Evolutionary conservation across 2,797 vertebrate species (phyloP), one percentile per base, ranked within the genome.

Genomic region (Pteropus rufus): DNA sequence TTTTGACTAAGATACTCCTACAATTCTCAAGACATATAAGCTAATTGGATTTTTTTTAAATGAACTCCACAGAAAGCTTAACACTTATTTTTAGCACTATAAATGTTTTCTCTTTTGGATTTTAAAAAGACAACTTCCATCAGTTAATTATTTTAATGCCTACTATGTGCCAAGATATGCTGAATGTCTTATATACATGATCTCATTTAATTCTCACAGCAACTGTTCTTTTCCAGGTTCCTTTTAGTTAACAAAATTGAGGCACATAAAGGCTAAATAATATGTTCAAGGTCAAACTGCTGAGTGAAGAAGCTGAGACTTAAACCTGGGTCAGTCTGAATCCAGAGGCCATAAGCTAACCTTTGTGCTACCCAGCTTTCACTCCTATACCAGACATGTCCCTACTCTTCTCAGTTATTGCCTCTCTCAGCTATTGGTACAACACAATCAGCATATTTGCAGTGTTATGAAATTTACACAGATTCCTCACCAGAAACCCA

Each of bases 1-100:
- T 97, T 98, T 96, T 98, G 95, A 97, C 93, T 49, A 65, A 93
- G 96, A 97, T 96, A 98, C 98, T 98, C 97, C 98, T 97, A 98
- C 97, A 69, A 94, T 96, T 97, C 95, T 98, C 60, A 93, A 87
- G 94, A 97, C 69, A 77, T 82, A 46, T 94, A 95, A 97, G 94
- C 72, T 81, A 60, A 84, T 76, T 93, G 85, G 46, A 11, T 67
- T 98, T 98, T 97, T 96, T n/a, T 0, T 49, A 16, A 39, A 64
- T 87, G 96, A 97, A 56, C 46, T 72, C n/a, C 39, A 24, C 7
- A 73, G 82, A 73, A 89, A 93, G 54, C 60, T 82, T 77, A 73
- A 60, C 7, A n/a, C 23, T 79, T 58, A 60, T 85, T 94, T 89
- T 92, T 94, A 97, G 67, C n/a, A 52, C 56, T 75, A 15, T 18